These are phyloP conservation scores for Trissoscelio sp. DNA, from an alignment of 2,888 invertebrate species.

Conservation along the genomic window DNA sequence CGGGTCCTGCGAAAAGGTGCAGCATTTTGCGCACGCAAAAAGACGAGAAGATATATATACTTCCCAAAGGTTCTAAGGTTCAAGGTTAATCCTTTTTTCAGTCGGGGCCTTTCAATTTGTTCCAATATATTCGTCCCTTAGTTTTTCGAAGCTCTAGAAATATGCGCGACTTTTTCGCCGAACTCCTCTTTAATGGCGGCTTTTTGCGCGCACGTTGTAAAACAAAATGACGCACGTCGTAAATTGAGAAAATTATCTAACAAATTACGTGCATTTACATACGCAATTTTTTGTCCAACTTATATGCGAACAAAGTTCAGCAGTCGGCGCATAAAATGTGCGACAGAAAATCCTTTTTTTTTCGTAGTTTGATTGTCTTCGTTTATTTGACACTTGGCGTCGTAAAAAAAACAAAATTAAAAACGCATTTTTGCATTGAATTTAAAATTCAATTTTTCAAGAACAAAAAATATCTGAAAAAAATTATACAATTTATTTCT, in stretches of 20 bases:
- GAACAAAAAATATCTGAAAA: neutral
- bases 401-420: slow-evolving; percentile 15
- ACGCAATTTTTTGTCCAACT: slow-evolving; percentile 16
- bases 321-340: slow-evolving; percentile 6
- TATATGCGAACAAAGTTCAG: slow-evolving; percentile 27
- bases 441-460: too few species aligned
- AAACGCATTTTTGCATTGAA: too few species aligned
- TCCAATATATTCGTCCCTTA: slow-evolving; percentile 57
- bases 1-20: slow-evolving; percentile 59
- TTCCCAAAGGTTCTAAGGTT: slow-evolving; percentile 67
- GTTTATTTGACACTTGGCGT: slow-evolving; percentile 1
- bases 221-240: slow-evolving; percentile 53
- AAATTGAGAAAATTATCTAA: slow-evolving; percentile 58
- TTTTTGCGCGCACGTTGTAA: slow-evolving; percentile 42
- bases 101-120: slow-evolving; percentile 61
- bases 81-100: slow-evolving; percentile 67
- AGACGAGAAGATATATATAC: slow-evolving; percentile 51
- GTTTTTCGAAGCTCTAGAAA: slow-evolving; percentile 63
- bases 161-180: slow-evolving; percentile 54
- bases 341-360: slow-evolving; percentile 6
- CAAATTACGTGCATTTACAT: slow-evolving; percentile 52
- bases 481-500: too few species aligned
- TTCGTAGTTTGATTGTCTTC: neutral
- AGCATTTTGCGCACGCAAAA: slow-evolving; percentile 38
- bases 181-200: slow-evolving; percentile 34